Base-by-base conservation (phyloP, 2,888 invertebrate species). In the Diadegma fenestrale region DNA sequence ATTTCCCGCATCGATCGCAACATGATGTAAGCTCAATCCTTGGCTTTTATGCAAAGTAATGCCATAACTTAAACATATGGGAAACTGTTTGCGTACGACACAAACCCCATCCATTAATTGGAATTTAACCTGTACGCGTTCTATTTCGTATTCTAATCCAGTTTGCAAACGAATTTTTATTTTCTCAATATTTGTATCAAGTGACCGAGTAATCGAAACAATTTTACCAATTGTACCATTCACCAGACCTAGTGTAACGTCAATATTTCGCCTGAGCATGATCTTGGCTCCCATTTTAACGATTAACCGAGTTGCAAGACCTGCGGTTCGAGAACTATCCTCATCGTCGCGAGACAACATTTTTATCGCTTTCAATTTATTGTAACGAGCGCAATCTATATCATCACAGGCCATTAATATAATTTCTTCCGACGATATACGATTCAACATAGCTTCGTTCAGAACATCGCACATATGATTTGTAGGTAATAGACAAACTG, bases 161-260 rank as follows among this genome's bases (percentile, higher is more conserved):
- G 80, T 51, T 5, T 64, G 14, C 33, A 88, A 80, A n/a, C 75
- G n/a, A 43, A 88, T 83, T 61, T 51, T 79, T n/a, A 88, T 61
- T 43, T 90, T 91, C 0, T 88, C 87, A 48, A 91, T 88, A 63
- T 87, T 22, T 12, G 84, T 87, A 33, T 90, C 88, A 80, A 90
- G 89, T n/a, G n/a, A n/a, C n/a, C n/a, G n/a, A n/a, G n/a, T n/a
- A n/a, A n/a, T n/a, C n/a, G n/a, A n/a, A n/a, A n/a, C n/a, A n/a
- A n/a, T n/a, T n/a, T n/a, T n/a, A n/a, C n/a, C n/a, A n/a, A n/a
- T n/a, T n/a, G n/a, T n/a, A n/a, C n/a, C n/a, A n/a, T n/a, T n/a
- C n/a, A n/a, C n/a, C n/a, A n/a, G n/a, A n/a, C n/a, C n/a, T n/a
- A n/a, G n/a, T n/a, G n/a, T n/a, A n/a, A n/a, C n/a, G n/a, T n/a